phyloP scores from a whole-genome alignment of 2,113 vertebrate species.

The Hippoglossus stenolepis region DNA sequence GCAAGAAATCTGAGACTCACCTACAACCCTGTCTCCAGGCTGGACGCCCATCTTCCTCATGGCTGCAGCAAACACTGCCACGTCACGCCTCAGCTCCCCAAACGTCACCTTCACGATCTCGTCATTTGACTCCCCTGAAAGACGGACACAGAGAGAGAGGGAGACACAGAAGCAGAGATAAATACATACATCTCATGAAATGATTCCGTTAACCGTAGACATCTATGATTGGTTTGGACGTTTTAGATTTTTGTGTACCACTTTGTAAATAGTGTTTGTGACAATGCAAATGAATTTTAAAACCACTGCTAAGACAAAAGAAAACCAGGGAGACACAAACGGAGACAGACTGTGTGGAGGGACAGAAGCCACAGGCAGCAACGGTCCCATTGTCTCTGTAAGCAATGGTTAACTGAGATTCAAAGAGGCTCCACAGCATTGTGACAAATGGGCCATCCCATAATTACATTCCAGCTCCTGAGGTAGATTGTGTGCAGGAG shows the following conservation, averaged over 20 bases:
- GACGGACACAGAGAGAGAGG: background rate
- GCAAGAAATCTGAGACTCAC: conserved; percentile 78
- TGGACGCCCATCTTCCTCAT: conserved; percentile 95
- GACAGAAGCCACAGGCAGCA: conserved; percentile 27
- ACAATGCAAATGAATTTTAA: background rate
- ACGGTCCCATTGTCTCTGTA: conserved; percentile 30
- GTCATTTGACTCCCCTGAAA: conserved; percentile 91
- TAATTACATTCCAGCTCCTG: conserved; percentile 61
- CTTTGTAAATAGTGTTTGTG: background rate
- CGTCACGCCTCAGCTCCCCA: conserved; percentile 87
- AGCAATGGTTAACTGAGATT: conserved; percentile 57
- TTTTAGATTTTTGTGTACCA: background rate
- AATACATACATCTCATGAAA: background rate
- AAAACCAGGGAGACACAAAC: background rate
- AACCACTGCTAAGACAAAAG: background rate
- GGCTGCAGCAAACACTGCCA: conserved; percentile 92
- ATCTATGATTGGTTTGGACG: background rate
- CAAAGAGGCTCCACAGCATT: conserved; percentile 13
- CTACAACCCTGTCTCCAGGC: conserved; percentile 92
- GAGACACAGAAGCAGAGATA: background rate
- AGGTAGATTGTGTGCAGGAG: conserved; percentile 4
- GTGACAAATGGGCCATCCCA: conserved; percentile 34
- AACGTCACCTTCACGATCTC: conserved; percentile 94
- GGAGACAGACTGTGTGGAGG: conserved; percentile 4
- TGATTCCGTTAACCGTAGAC: background rate